phyloP scores from a whole-genome alignment of 2,113 vertebrate genomes.

The Mesitornis unicolor region DNA sequence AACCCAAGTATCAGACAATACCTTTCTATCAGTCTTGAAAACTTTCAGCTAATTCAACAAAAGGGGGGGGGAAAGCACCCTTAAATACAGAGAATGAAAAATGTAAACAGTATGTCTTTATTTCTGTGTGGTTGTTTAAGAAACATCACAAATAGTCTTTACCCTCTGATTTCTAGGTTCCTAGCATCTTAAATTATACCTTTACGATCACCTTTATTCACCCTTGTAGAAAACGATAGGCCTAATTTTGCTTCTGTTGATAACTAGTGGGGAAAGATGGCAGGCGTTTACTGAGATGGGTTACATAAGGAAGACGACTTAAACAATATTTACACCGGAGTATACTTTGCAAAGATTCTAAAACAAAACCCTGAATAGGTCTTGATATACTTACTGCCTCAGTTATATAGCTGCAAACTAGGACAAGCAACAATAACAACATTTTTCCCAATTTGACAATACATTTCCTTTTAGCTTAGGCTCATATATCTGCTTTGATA shows the following conservation, averaged over 20 bases:
- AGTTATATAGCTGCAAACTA: neutral
- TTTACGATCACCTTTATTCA: neutral
- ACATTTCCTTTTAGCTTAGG: conserved; percentile 48
- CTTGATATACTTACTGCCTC: neutral
- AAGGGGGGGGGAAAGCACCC: neutral
- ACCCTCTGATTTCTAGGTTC: neutral
- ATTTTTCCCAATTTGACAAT: conserved; percentile 34
- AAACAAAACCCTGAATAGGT: neutral
- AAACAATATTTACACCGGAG: neutral
- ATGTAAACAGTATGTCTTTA: neutral
- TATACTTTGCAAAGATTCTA: neutral
- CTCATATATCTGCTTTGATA: conserved; percentile 48
- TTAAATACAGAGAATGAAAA: neutral
- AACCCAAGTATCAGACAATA: neutral
- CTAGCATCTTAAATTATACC: neutral
- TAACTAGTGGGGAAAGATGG: neutral
- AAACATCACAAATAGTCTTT: neutral
- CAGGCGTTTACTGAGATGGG: neutral
- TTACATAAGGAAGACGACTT: neutral
- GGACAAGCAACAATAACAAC: neutral
- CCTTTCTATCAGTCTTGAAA: neutral
- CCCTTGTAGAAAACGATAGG: neutral
- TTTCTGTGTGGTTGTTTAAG: neutral
- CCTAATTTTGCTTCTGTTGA: neutral
- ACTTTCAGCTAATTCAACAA: neutral